Percentiles rank a stretch among this genome's conserved stretches.
Conservation (phyloP, 1,140 invertebrate species). For the Lamellibrachia luymesi region DNA sequence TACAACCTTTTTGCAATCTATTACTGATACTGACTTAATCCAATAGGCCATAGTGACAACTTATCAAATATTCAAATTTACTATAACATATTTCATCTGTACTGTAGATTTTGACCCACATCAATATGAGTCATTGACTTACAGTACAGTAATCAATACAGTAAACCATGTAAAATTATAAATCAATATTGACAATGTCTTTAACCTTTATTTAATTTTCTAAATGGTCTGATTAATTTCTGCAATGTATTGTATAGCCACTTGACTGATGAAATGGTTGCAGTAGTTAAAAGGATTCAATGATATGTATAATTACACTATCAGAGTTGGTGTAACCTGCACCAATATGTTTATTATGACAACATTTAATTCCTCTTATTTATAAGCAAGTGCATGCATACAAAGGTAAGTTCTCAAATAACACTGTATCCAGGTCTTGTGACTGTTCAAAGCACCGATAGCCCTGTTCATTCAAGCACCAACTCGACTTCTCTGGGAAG, state of each 20-base stretch:
- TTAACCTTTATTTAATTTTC: background rate
- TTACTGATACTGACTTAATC: background rate
- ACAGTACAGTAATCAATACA: background rate
- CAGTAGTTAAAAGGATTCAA: background rate
- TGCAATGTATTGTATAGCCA: background rate
- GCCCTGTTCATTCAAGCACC: too few species aligned
- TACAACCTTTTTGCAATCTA: background rate
- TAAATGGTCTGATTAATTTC: background rate
- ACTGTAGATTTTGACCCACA: too few species aligned
- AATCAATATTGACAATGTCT: background rate
- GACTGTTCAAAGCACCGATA: too few species aligned
- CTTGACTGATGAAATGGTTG: background rate
- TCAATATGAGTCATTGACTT: background rate
- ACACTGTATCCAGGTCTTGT: too few species aligned
- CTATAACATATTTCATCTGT: too few species aligned
- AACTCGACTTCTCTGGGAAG: too few species aligned
- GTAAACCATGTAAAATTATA: background rate
- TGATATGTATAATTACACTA: background rate
- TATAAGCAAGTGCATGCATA: background rate
- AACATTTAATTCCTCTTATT: background rate
- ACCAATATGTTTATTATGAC: background rate
- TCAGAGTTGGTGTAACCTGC: background rate
- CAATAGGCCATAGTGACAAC: background rate
- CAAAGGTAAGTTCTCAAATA: background rate
- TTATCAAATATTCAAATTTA: too few species aligned